Percentiles rank a stretch among this genome's conserved stretches.
Conservation (phyloP, 2,888 invertebrate species). For the Yponomeuta sedellus region DNA sequence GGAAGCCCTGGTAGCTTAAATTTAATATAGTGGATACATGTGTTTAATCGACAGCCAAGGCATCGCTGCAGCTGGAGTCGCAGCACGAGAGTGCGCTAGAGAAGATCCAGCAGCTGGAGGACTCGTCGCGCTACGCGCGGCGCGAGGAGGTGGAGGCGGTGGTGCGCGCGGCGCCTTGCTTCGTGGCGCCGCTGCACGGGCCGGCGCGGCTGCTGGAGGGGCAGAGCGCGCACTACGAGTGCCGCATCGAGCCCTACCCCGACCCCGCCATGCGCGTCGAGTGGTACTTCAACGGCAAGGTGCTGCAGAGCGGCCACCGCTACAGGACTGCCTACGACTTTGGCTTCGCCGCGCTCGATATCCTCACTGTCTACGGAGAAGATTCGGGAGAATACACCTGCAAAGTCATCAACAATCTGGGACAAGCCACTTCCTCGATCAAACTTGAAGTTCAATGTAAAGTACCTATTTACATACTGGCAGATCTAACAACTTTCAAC, state of each 20-base stretch:
- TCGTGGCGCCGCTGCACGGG: conserved; percentile 90
- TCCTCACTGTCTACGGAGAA: conserved; percentile 94
- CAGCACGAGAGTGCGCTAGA: conserved; percentile 93
- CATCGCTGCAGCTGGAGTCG: conserved; percentile 89
- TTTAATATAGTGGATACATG: too few species aligned
- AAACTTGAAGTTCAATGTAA: conserved; percentile 87
- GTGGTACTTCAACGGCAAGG: conserved; percentile 96
- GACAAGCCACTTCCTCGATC: conserved; percentile 88
- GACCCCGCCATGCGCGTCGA: conserved; percentile 92
- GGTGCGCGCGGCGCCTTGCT: conserved; percentile 89
- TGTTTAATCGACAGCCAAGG: conserved; percentile 79
- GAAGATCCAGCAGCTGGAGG: conserved; percentile 91
- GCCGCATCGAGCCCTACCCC: conserved; percentile 94
- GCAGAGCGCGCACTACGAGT: conserved; percentile 94
- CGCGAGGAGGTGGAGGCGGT: conserved; percentile 87
- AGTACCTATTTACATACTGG: conserved; percentile 29
- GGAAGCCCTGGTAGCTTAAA: too few species aligned
- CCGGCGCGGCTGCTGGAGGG: conserved; percentile 90
- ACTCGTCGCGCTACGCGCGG: conserved; percentile 85
- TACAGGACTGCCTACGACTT: conserved; percentile 97
- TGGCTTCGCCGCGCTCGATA: conserved; percentile 97
- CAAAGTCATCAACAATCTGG: conserved; percentile 89
- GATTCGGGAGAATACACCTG: conserved; percentile 96
- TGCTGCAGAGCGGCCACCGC: conserved; percentile 90
- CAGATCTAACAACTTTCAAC: too few species aligned